Base-by-base conservation (phyloP, 2,888 invertebrate species). In the Tiliacea aurago region DNA sequence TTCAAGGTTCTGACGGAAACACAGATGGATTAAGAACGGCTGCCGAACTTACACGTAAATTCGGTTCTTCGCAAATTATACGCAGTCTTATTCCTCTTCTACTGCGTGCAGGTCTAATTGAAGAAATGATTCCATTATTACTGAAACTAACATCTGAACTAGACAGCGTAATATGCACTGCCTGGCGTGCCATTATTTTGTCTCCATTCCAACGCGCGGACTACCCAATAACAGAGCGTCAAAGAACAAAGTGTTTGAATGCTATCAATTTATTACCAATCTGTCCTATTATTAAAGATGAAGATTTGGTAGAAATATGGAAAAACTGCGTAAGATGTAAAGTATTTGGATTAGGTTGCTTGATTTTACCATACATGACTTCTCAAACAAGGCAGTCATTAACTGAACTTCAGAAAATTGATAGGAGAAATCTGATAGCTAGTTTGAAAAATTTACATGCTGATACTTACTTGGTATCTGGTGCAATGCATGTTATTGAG, bases 161-260 rank as follows among this genome's bases (percentile, higher is more conserved):
- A 37, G 93, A 95, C 82, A 93, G 90, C 65, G 83, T 92, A 45
- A 91, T 95, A 70, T 93, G 90, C 76, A 89, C 92, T 41, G 95
- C 96, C 66, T 96, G 96, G 96, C 93, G 94, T 68, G 91, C 95
- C 13, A 91, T 95, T 78, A 91, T 96, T 70, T 85, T 96, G 75
- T 92, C 92, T 61, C 96, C 96, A 28, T 96, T 96, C 79, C 94
- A 95, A 91, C 91, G 91, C 13, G 96, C 96, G 2, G 96, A 96
- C 86, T 95, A 95, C 84, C 96, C 96, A 49, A 94, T 96, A 66
- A 95, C 95, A 53, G 96, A 95, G 80, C 92, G 93, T 47, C 96
- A 96, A 88, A 95, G 92, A 87, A 80, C 83, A 0, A 95, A 94
- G 82, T 96, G 96, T 88, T 86, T 96, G 47, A 94, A 94, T 81